Evolutionary conservation across 2,888 invertebrate genomes (phyloP), one percentile per base, ranked within the genome.

Genomic region (Malthinus flaveolus): DNA sequence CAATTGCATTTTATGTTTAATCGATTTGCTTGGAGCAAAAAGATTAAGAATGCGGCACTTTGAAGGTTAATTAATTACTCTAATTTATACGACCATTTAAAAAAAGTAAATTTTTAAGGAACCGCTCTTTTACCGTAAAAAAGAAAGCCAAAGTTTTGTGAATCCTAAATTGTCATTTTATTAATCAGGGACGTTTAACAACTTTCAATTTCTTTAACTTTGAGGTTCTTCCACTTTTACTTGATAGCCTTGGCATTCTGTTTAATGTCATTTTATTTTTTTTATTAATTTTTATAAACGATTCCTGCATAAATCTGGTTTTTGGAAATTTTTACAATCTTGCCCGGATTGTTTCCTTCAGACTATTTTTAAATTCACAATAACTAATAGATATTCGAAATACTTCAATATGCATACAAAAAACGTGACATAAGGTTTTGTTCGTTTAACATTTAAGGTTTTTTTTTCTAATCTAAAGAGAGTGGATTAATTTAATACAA

Each of bases 221-320:
- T 32, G 47, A 56, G 51, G 33, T 51, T 44, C 32, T 50, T 51
- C 32, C 39, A 49, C 46, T 46, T 35, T 56, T 39, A 58, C 58
- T 37, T 15, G 56, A 36, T 46, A 55, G 49, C 59, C 59, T 59
- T 55, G 55, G 55, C 55, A 51, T 59, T 59, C 50, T 54, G 35
- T 36, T 39, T 15, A 49, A 49, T 44, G 45, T 53, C 46, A n/a
- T 42, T 42, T 42, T 42, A 15, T 23, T 15, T 8, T 15, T 42
- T 42, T 42, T 23, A 36, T n/a, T 47, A 45, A 44, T 44, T 56
- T 56, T 50, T 46, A 56, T 49, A 47, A 47, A 37, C 51, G 42
- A 44, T 45, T 45, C 50, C 36, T 46, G 44, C 39, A 52, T 39
- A 49, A 11, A 42, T 50, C 49, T 56, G 35, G 36, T 56, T 32